Base-by-base conservation (phyloP, 2,888 invertebrate genomes). In the Abrostola tripartita region DNA sequence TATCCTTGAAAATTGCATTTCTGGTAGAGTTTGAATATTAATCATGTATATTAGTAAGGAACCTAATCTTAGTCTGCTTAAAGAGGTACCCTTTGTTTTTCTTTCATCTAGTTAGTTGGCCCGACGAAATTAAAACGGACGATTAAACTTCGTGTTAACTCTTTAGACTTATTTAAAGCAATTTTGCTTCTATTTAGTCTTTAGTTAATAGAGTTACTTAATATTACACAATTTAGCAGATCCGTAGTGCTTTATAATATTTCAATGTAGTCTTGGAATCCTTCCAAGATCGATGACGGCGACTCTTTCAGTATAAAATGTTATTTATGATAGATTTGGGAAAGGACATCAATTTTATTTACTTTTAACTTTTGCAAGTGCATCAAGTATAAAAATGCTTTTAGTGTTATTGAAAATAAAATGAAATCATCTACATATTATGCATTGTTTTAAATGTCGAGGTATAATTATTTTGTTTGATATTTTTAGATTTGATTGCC, bases 71-170 rank as follows among this genome's bases (percentile, higher is more conserved):
- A 44, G 14, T 41, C 2, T 11, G 50, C 37, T 52, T 36, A 58
- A 24, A 12, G 52, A 47, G 50, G 58, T 36, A 51, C 35, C 37
- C 36, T 7, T 12, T 70, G 14, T 75, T 75, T 75, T 75, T 65
- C 58, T 71, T 71, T 12, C 24, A 37, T 59, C 53, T 24, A 38
- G n/a, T 14, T 64, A 71, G 56, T 71, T 64, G 59, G 65, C 56
- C 52, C 37, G 8, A 11, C 10, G 35, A 12, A 71, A 71, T 75
- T 75, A 56, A 71, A 71, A 75, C 52, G 59, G 41, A 53, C 53
- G 53, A 10, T 35, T 10, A 5, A 75, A 71, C 59, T 71, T 64
- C 10, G 44, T 55, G 62, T 56, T 47, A 69, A 57, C 56, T 71
- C 63, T 42, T 69, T 50, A 58, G 42, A 74, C 65, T 69, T 57